These are phyloP conservation scores for Podarcis lilfordi DNA, from an alignment of 2,797 vertebrate genomes.

Conservation along the genomic window DNA sequence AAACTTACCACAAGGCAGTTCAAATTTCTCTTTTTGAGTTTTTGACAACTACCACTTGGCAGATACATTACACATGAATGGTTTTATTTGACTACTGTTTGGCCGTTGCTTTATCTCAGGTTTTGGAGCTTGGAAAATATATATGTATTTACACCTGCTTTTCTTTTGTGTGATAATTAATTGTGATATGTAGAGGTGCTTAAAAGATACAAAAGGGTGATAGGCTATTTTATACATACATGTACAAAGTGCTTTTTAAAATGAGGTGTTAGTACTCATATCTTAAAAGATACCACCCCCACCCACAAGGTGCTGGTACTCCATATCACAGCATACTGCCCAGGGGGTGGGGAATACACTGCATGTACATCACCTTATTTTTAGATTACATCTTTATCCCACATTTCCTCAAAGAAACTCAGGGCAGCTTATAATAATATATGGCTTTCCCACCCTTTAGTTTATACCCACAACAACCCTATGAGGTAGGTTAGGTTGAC, in stretches of 20 bases:
- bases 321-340: no score
- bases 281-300: no score
- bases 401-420: background rate
- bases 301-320: no score
- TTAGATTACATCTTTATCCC: background rate
- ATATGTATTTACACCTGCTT: background rate
- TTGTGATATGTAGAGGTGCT: background rate
- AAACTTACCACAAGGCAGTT: background rate
- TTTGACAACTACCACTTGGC: background rate
- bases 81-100: background rate
- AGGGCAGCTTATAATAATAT: background rate
- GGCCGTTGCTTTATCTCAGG: background rate
- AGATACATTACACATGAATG: background rate
- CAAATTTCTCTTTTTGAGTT: background rate
- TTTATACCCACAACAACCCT: background rate
- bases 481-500: background rate
- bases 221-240: background rate
- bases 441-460: background rate
- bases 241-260: no score
- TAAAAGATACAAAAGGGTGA: background rate
- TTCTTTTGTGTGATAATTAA: background rate
- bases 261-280: no score
- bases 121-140: background rate
- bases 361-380: background rate
- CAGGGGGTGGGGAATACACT: no score